These are phyloP conservation scores for Laticauda laticaudata DNA, from an alignment of 2,113 vertebrate genomes.

Conservation along the genomic window DNA sequence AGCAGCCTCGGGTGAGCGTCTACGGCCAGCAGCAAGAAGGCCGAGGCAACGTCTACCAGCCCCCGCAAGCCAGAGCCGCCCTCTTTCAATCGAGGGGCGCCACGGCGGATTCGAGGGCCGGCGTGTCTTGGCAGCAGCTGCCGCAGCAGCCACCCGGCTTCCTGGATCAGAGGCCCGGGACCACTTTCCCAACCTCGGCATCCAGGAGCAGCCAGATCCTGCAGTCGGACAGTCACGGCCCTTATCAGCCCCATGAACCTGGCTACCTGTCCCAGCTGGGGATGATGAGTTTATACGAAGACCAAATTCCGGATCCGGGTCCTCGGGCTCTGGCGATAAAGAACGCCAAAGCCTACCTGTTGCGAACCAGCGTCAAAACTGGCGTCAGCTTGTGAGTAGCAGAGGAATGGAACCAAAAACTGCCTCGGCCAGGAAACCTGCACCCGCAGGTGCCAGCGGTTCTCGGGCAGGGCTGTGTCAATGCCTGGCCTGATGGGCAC, in stretches of 20 bases:
- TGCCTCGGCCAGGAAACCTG: background rate
- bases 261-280: conserved; percentile 38
- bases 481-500: no score
- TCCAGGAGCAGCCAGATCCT: background rate
- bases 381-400: conserved; percentile 84
- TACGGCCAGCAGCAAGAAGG: fast-evolving
- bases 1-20: background rate
- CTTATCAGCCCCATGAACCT: conserved; percentile 56
- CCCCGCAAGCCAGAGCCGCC: background rate
- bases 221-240: conserved; percentile 22
- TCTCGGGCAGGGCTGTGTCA: no score
- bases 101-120: background rate
- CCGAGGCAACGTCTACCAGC: background rate
- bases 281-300: background rate
- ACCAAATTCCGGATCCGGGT: conserved; percentile 22
- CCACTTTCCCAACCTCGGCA: background rate
- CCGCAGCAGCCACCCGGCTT: background rate
- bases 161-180: background rate
- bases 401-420: background rate
- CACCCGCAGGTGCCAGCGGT: background rate
- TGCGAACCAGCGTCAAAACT: conserved; percentile 69
- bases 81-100: fast-evolving
- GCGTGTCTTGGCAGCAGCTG: fast-evolving
- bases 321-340: conserved; percentile 57
- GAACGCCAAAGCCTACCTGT: conserved; percentile 80